These are phyloP conservation scores for Hydrochoerus hydrochaeris DNA, from an alignment of 2,113 vertebrate species.

Conservation along the genomic window DNA sequence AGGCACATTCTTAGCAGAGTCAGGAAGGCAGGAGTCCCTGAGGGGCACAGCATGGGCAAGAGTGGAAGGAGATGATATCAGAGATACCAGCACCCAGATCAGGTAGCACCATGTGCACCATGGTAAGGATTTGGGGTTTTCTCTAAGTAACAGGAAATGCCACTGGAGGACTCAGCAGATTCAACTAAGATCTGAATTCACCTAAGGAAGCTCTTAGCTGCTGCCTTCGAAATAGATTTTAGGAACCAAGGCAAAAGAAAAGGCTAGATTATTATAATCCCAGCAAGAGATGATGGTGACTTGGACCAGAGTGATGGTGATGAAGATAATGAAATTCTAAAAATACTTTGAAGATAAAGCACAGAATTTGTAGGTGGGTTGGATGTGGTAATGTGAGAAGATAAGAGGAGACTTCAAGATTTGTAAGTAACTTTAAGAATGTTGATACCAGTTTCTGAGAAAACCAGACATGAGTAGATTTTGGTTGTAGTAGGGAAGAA, in stretches of 20 bases:
- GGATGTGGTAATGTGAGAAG: background rate
- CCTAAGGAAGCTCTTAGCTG: background rate
- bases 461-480: background rate
- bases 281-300: background rate
- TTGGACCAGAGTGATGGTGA: background rate
- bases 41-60: accelerated
- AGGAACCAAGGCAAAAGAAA: background rate
- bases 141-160: background rate
- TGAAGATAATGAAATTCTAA: background rate
- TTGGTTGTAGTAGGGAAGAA: background rate
- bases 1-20: background rate
- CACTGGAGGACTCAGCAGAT: background rate
- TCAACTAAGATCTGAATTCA: background rate
- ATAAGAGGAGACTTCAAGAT: background rate
- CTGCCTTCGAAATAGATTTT: background rate
- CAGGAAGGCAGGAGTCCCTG: accelerated
- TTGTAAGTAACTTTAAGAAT: background rate
- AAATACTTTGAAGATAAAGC: background rate
- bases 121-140: background rate
- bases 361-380: background rate
- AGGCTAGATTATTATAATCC: background rate
- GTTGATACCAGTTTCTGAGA: background rate
- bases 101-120: background rate
- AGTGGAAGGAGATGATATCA: accelerated
- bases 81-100: background rate